Evolutionary conservation across 2,888 invertebrate genomes (phyloP), one percentile per base, ranked within the genome.

Genomic region (Leptogaster cylindrica): DNA sequence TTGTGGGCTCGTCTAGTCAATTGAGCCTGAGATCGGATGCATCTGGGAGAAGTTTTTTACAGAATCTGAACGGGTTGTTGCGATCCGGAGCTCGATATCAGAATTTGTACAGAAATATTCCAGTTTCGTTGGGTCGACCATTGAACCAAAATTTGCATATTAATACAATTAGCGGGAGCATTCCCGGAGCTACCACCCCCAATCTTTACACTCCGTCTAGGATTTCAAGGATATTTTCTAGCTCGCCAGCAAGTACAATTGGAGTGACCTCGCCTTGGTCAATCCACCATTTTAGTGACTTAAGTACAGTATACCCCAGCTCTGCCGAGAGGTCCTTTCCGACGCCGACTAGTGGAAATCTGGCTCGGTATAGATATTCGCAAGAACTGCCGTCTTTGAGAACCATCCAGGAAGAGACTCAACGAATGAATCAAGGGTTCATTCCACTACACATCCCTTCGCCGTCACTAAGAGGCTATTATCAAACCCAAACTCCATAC

Each of bases 281-380:
- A 0, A 84, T 89, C 70, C 91, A 92, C 82, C 74, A 75, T 16
- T 90, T 91, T 76, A 92, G 91, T 77, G 93, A 94, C 81, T 85
- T 94, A 74, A 93, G 93, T 82, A 93, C 93, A 44, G 93, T 94
- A 69, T 87, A 89, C 76, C 89, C 91, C 46, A 90, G 91, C 74
- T 91, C 91, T 16, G 90, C 87, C 6, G 92, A 90, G 75, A 86
- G 90, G 61, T 92, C 92, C 1, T 88, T 89, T 77, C 91, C 91
- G 33, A 89, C 89, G 14, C 89, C 89, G 44, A 89, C 90, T 6
- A 88, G 88, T 71, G 77, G 77, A 5, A 79, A 77, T 66, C 88
- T 75, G 12, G 79, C 76, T 52, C 75, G 81, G 4, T 77, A 79
- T 14, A 84, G 88, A 50, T 89, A 89, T 77, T 88, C 89, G 52